phyloP scores from a whole-genome alignment of 2,888 invertebrate genomes.

The Ormyrus thymus region DNA sequence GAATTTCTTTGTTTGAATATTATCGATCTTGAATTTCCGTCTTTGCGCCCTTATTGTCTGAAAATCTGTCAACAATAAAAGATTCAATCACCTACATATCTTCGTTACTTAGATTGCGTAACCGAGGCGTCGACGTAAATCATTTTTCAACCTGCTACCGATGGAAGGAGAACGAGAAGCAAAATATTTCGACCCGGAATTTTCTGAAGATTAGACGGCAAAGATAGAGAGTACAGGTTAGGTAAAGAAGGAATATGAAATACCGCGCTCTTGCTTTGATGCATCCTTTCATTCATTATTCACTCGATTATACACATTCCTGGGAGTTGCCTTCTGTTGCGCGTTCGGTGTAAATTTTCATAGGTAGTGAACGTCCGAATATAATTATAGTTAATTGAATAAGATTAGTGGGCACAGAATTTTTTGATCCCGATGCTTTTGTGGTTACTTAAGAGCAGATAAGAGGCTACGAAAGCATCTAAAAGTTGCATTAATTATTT shows the following conservation, averaged over 20 bases:
- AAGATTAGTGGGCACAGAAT: background rate
- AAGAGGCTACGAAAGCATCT: too few species aligned
- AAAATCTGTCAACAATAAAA: too few species aligned
- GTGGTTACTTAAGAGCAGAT: background rate
- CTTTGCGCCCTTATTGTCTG: too few species aligned
- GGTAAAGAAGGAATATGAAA: background rate
- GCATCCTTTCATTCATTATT: constrained; percentile 5
- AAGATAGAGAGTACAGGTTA: background rate
- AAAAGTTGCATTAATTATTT: too few species aligned
- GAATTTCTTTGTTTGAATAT: too few species aligned
- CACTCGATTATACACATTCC: background rate
- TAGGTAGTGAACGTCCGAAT: background rate
- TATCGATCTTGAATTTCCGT: too few species aligned
- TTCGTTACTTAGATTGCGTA: constrained; percentile 17
- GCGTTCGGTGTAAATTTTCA: constrained; percentile 4
- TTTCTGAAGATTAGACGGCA: background rate
- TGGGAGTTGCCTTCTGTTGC: background rate
- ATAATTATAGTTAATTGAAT: constrained; percentile 7
- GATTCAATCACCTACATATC: background rate
- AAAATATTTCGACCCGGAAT: constrained; percentile 12
- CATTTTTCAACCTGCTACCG: constrained; percentile 27
- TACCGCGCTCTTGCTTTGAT: background rate
- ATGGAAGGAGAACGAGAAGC: background rate
- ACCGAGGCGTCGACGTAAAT: background rate
- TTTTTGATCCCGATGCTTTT: background rate